Conservation (phyloP, 2,888 invertebrate genomes). For the Phyllotreta striolata region DNA sequence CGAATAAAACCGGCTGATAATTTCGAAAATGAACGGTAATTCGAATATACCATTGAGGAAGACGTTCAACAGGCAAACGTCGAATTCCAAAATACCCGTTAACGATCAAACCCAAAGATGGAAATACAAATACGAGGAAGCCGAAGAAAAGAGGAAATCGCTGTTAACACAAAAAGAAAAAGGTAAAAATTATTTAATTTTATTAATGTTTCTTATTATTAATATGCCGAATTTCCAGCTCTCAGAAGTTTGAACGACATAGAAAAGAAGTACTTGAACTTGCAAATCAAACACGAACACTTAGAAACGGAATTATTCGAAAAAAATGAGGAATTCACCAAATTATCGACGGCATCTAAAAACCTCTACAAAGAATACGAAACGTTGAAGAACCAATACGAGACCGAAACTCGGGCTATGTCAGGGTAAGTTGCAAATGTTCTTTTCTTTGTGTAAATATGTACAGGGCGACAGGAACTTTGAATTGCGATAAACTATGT, state of each 20-base stretch:
- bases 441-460: no score
- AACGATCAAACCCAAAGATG: slow-evolving; percentile 65
- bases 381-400: slow-evolving; percentile 76
- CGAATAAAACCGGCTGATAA: no score
- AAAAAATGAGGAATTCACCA: slow-evolving; percentile 69
- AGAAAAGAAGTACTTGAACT: slow-evolving; percentile 68
- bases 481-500: background rate
- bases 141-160: slow-evolving; percentile 73
- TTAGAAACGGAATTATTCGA: slow-evolving; percentile 69
- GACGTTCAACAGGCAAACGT: slow-evolving; percentile 45
- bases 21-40: slow-evolving; percentile 48
- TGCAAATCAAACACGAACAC: slow-evolving; percentile 67
- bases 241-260: slow-evolving; percentile 70
- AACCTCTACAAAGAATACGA: slow-evolving; percentile 78
- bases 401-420: slow-evolving; percentile 77
- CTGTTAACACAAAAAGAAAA: slow-evolving; percentile 74
- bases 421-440: slow-evolving; percentile 64
- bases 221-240: slow-evolving; percentile 57
- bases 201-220: background rate
- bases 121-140: slow-evolving; percentile 76
- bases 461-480: no score
- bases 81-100: slow-evolving; percentile 46
- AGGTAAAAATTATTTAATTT: slow-evolving; percentile 61
- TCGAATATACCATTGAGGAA: slow-evolving; percentile 57
- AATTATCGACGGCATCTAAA: slow-evolving; percentile 72